phyloP scores from a whole-genome alignment of 2,888 invertebrate genomes.

The Schizotus pectinicornis region DNA sequence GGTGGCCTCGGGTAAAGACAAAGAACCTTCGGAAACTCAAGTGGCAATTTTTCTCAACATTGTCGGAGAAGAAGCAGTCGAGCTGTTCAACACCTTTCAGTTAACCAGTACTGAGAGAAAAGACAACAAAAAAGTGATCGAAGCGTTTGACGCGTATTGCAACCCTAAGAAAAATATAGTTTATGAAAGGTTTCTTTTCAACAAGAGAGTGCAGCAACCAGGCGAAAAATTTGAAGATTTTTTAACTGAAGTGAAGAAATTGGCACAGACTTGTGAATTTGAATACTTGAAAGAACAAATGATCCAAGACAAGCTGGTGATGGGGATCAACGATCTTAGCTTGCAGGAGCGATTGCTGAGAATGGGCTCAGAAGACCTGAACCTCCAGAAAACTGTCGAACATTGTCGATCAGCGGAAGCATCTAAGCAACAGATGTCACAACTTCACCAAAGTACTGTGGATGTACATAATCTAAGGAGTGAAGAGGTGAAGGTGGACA shows the following conservation, averaged over 20 bases:
- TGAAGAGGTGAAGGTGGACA: too few relatives aligned
- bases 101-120: constrained; percentile 6
- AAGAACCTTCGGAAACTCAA: constrained; percentile 13
- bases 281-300: constrained; percentile 33
- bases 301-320: constrained; percentile 34
- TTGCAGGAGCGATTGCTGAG: constrained; percentile 34
- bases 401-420: too few relatives aligned
- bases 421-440: too few relatives aligned
- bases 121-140: constrained; percentile 2
- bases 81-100: constrained; percentile 24
- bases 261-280: constrained; percentile 38
- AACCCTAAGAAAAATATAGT: constrained; percentile 31
- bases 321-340: constrained; percentile 31
- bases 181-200: constrained; percentile 36
- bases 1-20: constrained; percentile 16
- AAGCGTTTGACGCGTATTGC: constrained; percentile 25
- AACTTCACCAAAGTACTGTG: too few relatives aligned
- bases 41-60: constrained; percentile 32
- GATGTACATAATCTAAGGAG: too few relatives aligned
- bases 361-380: too few relatives aligned
- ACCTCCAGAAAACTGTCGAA: too few relatives aligned
- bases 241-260: constrained; percentile 37
- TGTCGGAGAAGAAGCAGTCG: constrained; percentile 32
- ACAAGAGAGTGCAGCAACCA: constrained; percentile 33
- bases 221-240: constrained; percentile 41